phyloP scores from a whole-genome alignment of 2,113 vertebrate species.

The Nannospalax galili region DNA sequence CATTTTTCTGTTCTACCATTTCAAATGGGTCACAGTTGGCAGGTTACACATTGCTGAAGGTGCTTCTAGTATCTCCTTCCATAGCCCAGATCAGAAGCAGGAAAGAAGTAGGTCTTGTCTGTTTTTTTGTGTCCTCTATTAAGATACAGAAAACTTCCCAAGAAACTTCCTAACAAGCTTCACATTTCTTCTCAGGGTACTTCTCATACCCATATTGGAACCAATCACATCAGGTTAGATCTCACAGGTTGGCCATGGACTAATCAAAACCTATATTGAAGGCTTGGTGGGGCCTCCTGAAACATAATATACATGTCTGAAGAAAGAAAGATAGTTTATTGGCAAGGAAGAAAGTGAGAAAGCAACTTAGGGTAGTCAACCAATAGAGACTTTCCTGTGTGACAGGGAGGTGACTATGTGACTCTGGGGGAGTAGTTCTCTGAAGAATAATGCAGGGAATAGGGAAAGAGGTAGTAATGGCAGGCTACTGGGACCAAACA shows the following conservation, averaged over 20 bases:
- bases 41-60: neutral
- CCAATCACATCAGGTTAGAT: neutral
- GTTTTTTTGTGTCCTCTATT: neutral
- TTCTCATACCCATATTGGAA: neutral
- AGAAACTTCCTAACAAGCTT: neutral
- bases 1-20: neutral
- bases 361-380: neutral
- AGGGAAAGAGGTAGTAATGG: neutral
- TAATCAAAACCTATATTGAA: neutral
- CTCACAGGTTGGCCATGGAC: neutral
- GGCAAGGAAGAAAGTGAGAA: neutral
- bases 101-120: neutral
- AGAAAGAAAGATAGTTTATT: neutral
- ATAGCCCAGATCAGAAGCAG: neutral
- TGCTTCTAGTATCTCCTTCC: neutral
- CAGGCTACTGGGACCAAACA: no score
- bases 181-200: neutral
- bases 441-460: no score
- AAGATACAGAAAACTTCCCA: neutral
- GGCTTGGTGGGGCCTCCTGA: neutral
- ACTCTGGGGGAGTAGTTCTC: no score
- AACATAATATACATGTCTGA: neutral
- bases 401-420: no score
- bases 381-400: neutral
- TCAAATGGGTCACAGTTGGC: neutral